These are phyloP conservation scores for Myiotriccus ornatus DNA, from an alignment of 2,797 vertebrate species.

Conservation along the genomic window DNA sequence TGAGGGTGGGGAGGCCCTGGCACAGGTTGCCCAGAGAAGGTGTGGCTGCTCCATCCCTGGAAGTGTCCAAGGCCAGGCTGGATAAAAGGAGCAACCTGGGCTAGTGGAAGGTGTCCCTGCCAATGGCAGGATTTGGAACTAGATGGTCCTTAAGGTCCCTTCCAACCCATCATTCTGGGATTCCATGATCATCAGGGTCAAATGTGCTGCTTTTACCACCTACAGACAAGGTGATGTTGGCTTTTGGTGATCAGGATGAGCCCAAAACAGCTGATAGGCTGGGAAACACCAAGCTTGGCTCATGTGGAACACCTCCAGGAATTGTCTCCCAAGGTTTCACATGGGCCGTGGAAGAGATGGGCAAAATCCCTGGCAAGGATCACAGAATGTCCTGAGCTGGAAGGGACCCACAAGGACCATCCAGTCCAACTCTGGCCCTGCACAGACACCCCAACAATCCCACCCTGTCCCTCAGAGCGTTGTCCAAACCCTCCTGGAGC, in stretches of 20 bases:
- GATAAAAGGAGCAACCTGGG: neutral
- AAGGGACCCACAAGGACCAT: neutral
- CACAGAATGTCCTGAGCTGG: neutral
- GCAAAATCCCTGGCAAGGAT: neutral
- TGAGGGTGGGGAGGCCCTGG: neutral
- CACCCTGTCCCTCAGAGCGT: neutral
- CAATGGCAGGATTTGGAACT: fast-evolving
- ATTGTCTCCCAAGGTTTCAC: neutral
- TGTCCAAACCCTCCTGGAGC: neutral
- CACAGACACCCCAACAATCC: neutral
- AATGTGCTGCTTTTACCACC: neutral
- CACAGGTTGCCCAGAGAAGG: neutral
- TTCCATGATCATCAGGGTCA: neutral
- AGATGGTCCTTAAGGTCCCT: too few species aligned
- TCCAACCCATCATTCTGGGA: neutral
- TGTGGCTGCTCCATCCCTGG: neutral
- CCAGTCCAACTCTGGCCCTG: fast-evolving
- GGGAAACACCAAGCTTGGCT: neutral
- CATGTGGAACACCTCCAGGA: fast-evolving
- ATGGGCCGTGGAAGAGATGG: neutral
- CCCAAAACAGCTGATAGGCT: neutral
- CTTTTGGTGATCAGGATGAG: neutral
- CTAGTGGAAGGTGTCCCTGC: neutral
- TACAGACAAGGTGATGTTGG: neutral
- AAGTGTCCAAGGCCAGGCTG: neutral